Percentiles rank a stretch among this genome's conserved stretches.
Evolutionary conservation across 2,797 vertebrate species (phyloP).

Genomic region (Linurgus olivaceus): DNA sequence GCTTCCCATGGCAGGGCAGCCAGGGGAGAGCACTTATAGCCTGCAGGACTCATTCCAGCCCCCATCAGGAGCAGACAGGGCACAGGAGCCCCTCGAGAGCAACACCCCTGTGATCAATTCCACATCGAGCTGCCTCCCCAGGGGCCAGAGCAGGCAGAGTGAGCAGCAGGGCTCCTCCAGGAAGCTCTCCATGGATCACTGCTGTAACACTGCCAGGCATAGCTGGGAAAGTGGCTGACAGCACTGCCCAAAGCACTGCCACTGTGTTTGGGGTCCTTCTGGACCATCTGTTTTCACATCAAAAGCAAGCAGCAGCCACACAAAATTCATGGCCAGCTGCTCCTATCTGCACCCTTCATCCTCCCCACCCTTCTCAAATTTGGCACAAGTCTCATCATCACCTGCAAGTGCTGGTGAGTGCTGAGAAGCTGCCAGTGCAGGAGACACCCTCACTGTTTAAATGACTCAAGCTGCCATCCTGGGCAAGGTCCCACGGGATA

Average conservation of each 20-base stretch:
- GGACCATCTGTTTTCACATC: not conserved
- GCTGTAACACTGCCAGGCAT: not conserved
- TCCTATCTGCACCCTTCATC: not conserved
- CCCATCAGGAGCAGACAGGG: not conserved
- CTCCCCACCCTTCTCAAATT: not conserved
- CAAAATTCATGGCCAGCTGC: not conserved
- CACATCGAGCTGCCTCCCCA: not conserved
- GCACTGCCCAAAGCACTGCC: not conserved
- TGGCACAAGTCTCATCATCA: not conserved
- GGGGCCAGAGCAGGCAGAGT: not conserved
- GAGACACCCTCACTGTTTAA: not conserved
- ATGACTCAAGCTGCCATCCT: not conserved
- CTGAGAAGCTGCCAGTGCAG: not conserved
- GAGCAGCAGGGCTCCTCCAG: not conserved
- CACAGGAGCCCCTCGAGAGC: not conserved
- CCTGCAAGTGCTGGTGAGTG: not conserved
- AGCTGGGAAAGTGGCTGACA: not conserved
- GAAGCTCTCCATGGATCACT: not conserved
- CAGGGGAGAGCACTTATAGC: accelerated
- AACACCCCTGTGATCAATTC: not conserved
- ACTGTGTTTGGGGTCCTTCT: not conserved
- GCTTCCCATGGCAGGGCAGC: not conserved
- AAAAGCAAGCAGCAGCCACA: accelerated
- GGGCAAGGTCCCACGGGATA: not conserved
- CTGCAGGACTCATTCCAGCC: not conserved